phyloP scores from a whole-genome alignment of 92 coral and sea anemone genomes.

The Phymanthus crucifer region DNA sequence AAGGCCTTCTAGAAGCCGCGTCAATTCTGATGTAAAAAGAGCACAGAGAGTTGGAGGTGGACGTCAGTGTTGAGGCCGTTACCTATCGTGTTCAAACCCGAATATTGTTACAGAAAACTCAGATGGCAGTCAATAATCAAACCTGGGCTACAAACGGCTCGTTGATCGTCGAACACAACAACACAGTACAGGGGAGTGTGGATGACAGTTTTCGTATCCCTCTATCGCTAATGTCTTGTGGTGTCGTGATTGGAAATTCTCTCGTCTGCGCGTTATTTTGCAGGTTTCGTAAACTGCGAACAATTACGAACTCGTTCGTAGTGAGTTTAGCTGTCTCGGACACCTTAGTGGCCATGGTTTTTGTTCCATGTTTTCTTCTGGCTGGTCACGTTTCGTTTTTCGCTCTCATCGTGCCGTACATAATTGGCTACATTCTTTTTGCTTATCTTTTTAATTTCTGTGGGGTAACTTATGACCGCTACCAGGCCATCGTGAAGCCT shows the following conservation, averaged over 20 bases:
- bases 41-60: neutral
- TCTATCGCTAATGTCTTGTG: conserved; percentile 66
- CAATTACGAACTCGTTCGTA: conserved; percentile 85
- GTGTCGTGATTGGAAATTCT: conserved; percentile 65
- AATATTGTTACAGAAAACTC: neutral
- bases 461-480: conserved; percentile 91
- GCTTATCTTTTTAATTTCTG: conserved; percentile 91
- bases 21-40: neutral
- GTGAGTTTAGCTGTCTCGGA: conserved; percentile 88
- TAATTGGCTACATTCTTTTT: conserved; percentile 84
- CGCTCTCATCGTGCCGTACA: conserved; percentile 60
- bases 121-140: neutral
- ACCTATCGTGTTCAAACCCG: neutral
- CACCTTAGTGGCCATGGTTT: conserved; percentile 70
- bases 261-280: conserved; percentile 78
- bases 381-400: conserved; percentile 25
- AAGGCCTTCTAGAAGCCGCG: conserved; percentile 1
- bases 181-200: neutral
- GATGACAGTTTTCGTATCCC: conserved; percentile 34
- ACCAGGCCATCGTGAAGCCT: conserved; percentile 79
- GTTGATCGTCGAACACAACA: neutral
- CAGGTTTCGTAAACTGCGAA: conserved; percentile 65
- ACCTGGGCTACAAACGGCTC: neutral
- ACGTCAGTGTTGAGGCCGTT: neutral
- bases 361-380: conserved; percentile 75